Conservation (phyloP, 2,797 vertebrate species). For the Sylvilagus floridanus region DNA sequence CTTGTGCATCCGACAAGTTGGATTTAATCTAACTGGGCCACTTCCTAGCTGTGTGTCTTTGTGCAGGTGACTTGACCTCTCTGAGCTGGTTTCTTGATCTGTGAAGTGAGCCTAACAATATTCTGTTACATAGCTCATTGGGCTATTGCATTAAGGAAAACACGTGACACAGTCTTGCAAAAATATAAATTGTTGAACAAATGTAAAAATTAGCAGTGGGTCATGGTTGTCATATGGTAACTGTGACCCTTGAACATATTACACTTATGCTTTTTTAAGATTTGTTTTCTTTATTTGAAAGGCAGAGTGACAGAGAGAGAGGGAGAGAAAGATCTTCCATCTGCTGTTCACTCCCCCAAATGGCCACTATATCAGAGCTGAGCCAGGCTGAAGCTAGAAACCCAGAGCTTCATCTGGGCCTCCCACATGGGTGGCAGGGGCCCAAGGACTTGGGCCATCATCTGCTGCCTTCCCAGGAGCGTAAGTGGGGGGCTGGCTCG, state of each 20-base stretch:
- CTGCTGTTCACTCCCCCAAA: too few species aligned
- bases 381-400: too few species aligned
- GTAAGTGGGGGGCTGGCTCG: too few species aligned
- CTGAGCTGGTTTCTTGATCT: neutral
- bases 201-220: neutral
- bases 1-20: neutral
- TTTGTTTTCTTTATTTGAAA: too few species aligned
- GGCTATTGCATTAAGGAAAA: neutral
- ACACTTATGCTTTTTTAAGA: neutral
- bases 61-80: neutral
- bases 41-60: slow-evolving; percentile 24
- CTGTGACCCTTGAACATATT: rapidly evolving
- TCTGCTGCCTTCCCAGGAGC: too few species aligned
- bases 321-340: too few species aligned
- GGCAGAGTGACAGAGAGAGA: too few species aligned
- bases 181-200: neutral
- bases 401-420: too few species aligned
- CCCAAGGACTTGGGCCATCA: too few species aligned
- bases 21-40: neutral
- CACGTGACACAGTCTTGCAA: neutral
- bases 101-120: neutral
- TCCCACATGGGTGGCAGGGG: too few species aligned
- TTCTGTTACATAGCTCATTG: neutral
- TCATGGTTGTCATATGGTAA: neutral
- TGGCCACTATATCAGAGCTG: too few species aligned